These are phyloP conservation scores for Cairina moschata DNA, from an alignment of 2,113 vertebrate species.

Conservation along the genomic window DNA sequence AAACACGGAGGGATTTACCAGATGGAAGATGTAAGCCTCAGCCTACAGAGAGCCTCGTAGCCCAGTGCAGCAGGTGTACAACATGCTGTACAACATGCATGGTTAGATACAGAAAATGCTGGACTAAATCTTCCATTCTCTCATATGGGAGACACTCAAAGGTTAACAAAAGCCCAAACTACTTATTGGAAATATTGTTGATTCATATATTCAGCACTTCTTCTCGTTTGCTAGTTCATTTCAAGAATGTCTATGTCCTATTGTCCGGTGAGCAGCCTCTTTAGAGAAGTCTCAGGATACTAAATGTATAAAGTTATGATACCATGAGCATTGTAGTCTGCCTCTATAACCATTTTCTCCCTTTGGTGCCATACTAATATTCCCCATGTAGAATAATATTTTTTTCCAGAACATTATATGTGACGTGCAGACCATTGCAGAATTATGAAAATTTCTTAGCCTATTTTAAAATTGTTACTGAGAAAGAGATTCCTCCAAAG, in stretches of 20 bases:
- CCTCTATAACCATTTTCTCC: neutral
- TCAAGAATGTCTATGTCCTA: neutral
- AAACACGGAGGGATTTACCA: neutral
- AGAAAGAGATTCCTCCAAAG: constrained; percentile 35
- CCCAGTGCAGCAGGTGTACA: rapidly evolving
- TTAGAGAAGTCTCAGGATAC: constrained; percentile 1
- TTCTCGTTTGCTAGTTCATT: neutral
- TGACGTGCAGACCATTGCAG: neutral
- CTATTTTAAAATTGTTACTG: neutral
- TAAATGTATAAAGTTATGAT: neutral
- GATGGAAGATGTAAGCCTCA: rapidly evolving
- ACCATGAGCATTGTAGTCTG: neutral
- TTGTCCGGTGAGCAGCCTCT: neutral
- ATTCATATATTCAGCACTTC: neutral
- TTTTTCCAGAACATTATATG: constrained; percentile 13
- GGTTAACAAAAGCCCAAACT: neutral
- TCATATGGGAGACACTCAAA: rapidly evolving
- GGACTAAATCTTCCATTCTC: neutral
- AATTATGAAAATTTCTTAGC: neutral
- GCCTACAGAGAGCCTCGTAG: neutral
- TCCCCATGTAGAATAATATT: neutral
- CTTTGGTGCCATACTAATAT: neutral
- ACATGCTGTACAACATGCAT: rapidly evolving
- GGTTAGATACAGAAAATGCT: neutral
- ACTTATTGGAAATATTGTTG: neutral